Base-by-base conservation (phyloP, 2,797 vertebrate genomes). In the Anguilla obscura region DNA sequence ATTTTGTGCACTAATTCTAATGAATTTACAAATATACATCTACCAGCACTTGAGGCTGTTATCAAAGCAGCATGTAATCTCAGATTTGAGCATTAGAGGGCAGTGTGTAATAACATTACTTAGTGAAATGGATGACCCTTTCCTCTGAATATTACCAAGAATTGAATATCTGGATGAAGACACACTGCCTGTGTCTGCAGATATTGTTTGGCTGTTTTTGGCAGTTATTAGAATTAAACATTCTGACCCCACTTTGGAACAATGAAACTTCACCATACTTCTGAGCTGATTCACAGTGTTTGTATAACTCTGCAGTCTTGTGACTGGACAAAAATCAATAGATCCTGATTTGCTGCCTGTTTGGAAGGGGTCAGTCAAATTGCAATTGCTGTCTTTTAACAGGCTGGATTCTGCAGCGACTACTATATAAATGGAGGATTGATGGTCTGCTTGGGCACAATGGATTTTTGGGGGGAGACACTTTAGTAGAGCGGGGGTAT, bases 321-420 rank as follows among this genome's bases (percentile, higher is more conserved):
- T 89, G 86, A 83, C 27, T 45, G 71, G 45, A 87, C 85, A 58
- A 88, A 88, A 92, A 86, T 79, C 86, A 76, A 89, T 93, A 90
- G 92, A 91, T 92, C 87, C 90, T 87, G 87, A 74, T 91, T 92
- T 90, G 88, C 88, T 82, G 88, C 71, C 30, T 2, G 52, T 91
- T 93, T 90, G 90, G 87, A 89, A 87, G 90, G 88, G 91, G 90
- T 92, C 89, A 87, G 90, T 86, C 87, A 60, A 89, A 91, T 88
- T 76, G 87, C 84, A 85, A 21, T 86, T 85, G 87, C 79, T 89
- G 87, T 76, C 85, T 90, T 91, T 92, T 90, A 90, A 90, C 86
- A 89, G 89, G 87, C 90, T 83, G 84, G 84, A 60, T 88, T 91
- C 90, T 85, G 89, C 80, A 87, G 86, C 87, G 80, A 52, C 88